Evolutionary conservation across 1,140 invertebrate species (phyloP).

Genomic region (Thaumatotibia leucotreta): DNA sequence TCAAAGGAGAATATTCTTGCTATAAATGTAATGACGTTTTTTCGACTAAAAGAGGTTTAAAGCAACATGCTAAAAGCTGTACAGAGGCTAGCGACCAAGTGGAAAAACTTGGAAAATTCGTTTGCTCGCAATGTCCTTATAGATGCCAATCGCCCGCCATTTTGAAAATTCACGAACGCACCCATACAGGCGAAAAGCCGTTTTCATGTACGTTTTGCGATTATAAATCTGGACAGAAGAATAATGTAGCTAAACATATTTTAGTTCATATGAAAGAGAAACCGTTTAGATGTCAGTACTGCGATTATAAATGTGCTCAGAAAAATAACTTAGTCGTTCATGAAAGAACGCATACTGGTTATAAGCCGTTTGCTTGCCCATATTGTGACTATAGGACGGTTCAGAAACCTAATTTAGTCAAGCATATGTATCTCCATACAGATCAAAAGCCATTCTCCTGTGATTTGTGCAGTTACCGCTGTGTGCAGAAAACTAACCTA

Average conservation of each 20-base stretch:
- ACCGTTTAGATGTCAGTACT: conserved; percentile 84
- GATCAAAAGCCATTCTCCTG: conserved; percentile 81
- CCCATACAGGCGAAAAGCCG: conserved; percentile 79
- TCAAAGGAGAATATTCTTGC: conserved; percentile 61
- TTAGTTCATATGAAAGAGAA: conserved; percentile 86
- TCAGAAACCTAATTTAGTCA: conserved; percentile 78
- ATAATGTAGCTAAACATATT: conserved; percentile 86
- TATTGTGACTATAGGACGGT: conserved; percentile 79
- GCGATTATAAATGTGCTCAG: conserved; percentile 83
- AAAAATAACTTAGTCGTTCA: conserved; percentile 76
- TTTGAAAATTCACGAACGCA: conserved; percentile 82
- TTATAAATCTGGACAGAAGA: conserved; percentile 86
- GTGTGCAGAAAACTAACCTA: conserved; percentile 73
- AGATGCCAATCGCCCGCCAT: conserved; percentile 76
- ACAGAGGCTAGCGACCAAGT: conserved; percentile 22
- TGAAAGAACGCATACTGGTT: conserved; percentile 79
- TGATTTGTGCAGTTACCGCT: conserved; percentile 77
- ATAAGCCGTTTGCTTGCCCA: conserved; percentile 79
- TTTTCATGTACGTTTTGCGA: conserved; percentile 82
- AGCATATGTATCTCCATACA: conserved; percentile 81
- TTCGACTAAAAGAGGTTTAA: conserved; percentile 54
- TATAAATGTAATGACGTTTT: conserved; percentile 59
- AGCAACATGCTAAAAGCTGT: conserved; percentile 57
- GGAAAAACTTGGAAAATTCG: conserved; percentile 62
- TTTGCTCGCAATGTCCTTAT: conserved; percentile 65